Evolutionary conservation across 2,113 vertebrate genomes (phyloP), one percentile per base, ranked within the genome.

Genomic region (Psilopogon haemacephalus): DNA sequence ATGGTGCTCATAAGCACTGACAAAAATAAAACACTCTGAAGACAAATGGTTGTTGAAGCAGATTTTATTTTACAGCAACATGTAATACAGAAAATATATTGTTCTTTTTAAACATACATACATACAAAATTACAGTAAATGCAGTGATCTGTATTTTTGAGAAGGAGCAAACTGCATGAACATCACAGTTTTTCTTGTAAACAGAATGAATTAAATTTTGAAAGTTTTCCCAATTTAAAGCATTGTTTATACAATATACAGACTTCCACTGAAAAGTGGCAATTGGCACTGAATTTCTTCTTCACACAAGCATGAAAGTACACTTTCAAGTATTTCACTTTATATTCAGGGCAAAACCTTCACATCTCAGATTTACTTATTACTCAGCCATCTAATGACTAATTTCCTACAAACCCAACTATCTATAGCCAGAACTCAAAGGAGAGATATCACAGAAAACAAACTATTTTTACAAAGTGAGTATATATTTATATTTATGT

Each of bases 21-120:
- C 28, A 63, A 32, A 78, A 88, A 85, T 10, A 78, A 94, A 88
- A 89, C 2, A 83, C 55, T 42, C 14, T 9, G 11, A 74, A 70
- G 21, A 70, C 79, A 87, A 89, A 59, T 5, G 9, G 40, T 26
- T 70, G 73, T 18, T 67, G 38, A 96, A 95, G 18, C 5, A 1
- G 9, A n/a, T 48, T 97, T 97, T 95, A 97, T 97, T 98, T 78
- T n/a, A 59, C 15, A 87, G 35, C 9, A 84, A 94, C 94, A 86
- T 88, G 37, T 50, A 97, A 92, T 21, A 85, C 33, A 93, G 59
- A 90, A 82, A 95, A 84, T 67, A 40, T 44, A 30, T 91, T 50
- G 15, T 46, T 83, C 59, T 94, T 93, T 94, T 95, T 48, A 93
- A 94, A 87, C 30, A 90, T 44, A 80, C 55, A 60, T 35, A 81